These are phyloP conservation scores for Panthera tigris DNA, from an alignment of 2,113 vertebrate genomes.

Conservation along the genomic window DNA sequence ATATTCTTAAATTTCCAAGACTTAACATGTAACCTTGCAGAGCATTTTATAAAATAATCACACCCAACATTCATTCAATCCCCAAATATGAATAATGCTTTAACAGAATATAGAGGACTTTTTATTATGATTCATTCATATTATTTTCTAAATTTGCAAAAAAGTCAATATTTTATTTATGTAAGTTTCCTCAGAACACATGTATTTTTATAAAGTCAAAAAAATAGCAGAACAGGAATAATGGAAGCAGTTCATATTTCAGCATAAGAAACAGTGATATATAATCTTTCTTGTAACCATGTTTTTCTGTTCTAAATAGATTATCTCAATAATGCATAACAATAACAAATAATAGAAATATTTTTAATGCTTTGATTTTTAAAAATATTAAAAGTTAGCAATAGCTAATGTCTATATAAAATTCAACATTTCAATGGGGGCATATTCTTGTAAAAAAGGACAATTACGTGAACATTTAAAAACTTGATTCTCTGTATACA, in stretches of 20 bases:
- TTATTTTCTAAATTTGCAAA: neutral
- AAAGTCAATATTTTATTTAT: neutral
- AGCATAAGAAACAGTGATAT: neutral
- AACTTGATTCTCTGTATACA: neutral
- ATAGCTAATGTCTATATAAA: neutral
- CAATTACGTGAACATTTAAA: neutral
- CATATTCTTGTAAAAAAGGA: neutral
- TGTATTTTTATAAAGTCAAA: neutral
- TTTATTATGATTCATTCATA: neutral
- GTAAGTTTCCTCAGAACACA: neutral
- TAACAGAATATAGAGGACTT: neutral
- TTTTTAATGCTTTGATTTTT: neutral
- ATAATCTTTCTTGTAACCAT: neutral
- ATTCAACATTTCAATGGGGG: neutral
- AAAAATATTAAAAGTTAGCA: neutral
- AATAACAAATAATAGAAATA: neutral
- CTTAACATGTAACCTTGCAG: neutral
- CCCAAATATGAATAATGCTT: neutral
- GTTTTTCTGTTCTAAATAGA: neutral
- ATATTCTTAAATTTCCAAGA: neutral
- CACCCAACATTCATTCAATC: neutral
- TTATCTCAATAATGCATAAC: neutral
- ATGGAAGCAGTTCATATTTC: neutral
- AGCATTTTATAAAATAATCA: neutral
- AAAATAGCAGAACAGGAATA: neutral